phyloP scores from a whole-genome alignment of 2,888 invertebrate genomes.

The Diachrysia chrysitis region DNA sequence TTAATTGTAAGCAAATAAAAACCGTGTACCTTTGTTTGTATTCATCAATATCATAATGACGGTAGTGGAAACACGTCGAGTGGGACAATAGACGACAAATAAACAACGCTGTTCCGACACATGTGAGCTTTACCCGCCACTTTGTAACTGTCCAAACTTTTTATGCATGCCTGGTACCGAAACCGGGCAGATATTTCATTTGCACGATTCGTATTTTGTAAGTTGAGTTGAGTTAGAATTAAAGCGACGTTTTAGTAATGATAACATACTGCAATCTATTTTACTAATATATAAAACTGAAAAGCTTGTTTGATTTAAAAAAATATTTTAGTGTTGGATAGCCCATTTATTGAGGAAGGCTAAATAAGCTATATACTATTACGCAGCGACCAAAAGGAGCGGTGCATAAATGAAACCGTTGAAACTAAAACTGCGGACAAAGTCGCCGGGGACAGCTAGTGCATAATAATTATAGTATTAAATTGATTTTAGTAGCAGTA shows the following conservation, averaged over 20 bases:
- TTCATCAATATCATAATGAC: slow-evolving; percentile 37
- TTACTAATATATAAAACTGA: too few species aligned
- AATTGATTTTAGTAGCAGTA: too few species aligned
- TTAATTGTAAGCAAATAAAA: too few species aligned
- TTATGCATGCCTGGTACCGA: slow-evolving; percentile 55
- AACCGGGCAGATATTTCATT: slow-evolving; percentile 29
- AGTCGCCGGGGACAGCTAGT: too few species aligned
- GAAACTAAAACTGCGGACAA: too few species aligned
- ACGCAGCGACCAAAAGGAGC: too few species aligned
- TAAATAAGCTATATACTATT: too few species aligned
- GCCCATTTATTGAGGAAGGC: too few species aligned
- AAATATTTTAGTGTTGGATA: too few species aligned
- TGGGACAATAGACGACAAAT: slow-evolving; percentile 58
- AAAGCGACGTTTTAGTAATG: not conserved
- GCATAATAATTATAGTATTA: not conserved
- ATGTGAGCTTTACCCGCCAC: slow-evolving; percentile 58
- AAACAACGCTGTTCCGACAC: slow-evolving; percentile 57
- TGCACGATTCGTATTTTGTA: slow-evolving; percentile 9
- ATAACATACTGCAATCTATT: not conserved
- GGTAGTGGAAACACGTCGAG: slow-evolving; percentile 35
- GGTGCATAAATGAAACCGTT: too few species aligned
- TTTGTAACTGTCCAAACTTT: slow-evolving; percentile 64
- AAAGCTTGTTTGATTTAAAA: too few species aligned
- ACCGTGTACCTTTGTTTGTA: slow-evolving; percentile 10
- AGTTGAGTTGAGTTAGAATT: not conserved